A percentile compares a stretch with the other conserved stretches of the same genome.
phyloP scores from a whole-genome alignment of 92 coral and sea anemone species.

The Montipora capitata region DNA sequence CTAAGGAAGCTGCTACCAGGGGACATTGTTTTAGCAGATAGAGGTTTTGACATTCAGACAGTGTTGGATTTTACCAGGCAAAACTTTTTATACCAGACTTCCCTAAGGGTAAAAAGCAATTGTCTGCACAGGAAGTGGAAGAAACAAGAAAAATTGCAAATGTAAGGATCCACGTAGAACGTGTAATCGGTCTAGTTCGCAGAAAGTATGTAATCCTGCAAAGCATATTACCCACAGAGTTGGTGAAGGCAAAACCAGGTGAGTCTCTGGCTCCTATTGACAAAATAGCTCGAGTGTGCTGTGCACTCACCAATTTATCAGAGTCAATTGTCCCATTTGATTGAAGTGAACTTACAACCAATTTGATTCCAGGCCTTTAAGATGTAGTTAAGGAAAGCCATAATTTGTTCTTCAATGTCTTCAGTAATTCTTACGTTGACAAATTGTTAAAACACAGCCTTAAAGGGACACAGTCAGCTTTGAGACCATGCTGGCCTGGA shows the following conservation, averaged over 20 bases:
- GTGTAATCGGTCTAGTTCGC: slow-evolving; percentile 50
- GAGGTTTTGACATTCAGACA: slow-evolving; percentile 59
- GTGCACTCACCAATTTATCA: slow-evolving; percentile 71
- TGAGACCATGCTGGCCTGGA: too few species aligned
- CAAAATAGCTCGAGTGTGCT: slow-evolving; percentile 57
- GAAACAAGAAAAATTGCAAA: slow-evolving; percentile 59
- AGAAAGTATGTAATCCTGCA: slow-evolving; percentile 59
- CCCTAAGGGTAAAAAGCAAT: slow-evolving; percentile 52
- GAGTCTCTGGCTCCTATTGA: slow-evolving; percentile 53
- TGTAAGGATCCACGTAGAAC: slow-evolving; percentile 50
- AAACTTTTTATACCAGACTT: slow-evolving; percentile 50
- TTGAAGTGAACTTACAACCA: background rate
- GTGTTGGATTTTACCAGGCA: slow-evolving; percentile 62
- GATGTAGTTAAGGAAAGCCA: slow-evolving; percentile 23
- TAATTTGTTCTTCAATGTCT: slow-evolving; percentile 9
- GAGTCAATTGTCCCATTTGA: slow-evolving; percentile 67
- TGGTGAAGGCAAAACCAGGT: slow-evolving; percentile 22
- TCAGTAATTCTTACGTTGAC: background rate
- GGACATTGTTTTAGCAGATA: slow-evolving; percentile 56
- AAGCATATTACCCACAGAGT: slow-evolving; percentile 51
- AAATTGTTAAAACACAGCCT: background rate
- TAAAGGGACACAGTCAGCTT: background rate
- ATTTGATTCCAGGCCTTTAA: slow-evolving; percentile 4
- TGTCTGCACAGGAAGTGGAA: slow-evolving; percentile 59
- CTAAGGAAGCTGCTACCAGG: slow-evolving; percentile 48